A percentile compares a stretch with the other conserved stretches of the same genome.
Evolutionary conservation across 2,888 invertebrate genomes (phyloP).

Genomic region (Lingula anatina): DNA sequence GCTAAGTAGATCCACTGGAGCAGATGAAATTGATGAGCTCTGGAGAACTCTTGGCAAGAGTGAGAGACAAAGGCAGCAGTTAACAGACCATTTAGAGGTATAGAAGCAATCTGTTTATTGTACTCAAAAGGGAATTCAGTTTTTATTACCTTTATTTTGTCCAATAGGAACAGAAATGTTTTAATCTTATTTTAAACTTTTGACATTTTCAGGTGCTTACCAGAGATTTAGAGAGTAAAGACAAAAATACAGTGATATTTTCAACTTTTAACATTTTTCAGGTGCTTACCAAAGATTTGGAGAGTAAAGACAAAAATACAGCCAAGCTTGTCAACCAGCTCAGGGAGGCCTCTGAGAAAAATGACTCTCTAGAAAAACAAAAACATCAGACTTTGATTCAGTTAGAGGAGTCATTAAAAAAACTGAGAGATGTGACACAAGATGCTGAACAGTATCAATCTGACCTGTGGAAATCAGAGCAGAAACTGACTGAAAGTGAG

Average conservation of each 20-base stretch:
- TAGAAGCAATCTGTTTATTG: not conserved
- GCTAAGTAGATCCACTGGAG: slow-evolving; percentile 9
- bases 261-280: slow-evolving; percentile 1
- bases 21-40: slow-evolving; percentile 10
- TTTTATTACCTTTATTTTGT: too few relatives aligned
- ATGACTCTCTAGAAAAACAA: slow-evolving; percentile 8
- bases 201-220: slow-evolving; percentile 8
- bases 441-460: slow-evolving; percentile 7
- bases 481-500: slow-evolving; percentile 9
- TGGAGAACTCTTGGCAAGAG: slow-evolving; percentile 12
- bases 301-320: slow-evolving; percentile 11
- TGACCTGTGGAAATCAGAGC: slow-evolving; percentile 6
- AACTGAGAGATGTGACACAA: slow-evolving; percentile 2
- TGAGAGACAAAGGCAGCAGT: slow-evolving; percentile 15
- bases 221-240: slow-evolving; percentile 13
- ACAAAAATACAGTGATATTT: slow-evolving; percentile 10
- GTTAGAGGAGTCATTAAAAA: slow-evolving; percentile 10
- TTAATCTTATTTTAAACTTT: too few relatives aligned
- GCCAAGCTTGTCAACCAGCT: slow-evolving; percentile 10
- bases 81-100: slow-evolving; percentile 18
- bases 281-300: slow-evolving; percentile 14
- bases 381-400: slow-evolving; percentile 7
- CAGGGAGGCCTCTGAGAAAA: slow-evolving; percentile 9
- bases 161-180: too few relatives aligned
- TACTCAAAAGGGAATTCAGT: too few relatives aligned